Percentiles rank a stretch among this genome's conserved stretches.
Conservation (phyloP, 2,797 vertebrate species). For the Euthynnus affinis region DNA sequence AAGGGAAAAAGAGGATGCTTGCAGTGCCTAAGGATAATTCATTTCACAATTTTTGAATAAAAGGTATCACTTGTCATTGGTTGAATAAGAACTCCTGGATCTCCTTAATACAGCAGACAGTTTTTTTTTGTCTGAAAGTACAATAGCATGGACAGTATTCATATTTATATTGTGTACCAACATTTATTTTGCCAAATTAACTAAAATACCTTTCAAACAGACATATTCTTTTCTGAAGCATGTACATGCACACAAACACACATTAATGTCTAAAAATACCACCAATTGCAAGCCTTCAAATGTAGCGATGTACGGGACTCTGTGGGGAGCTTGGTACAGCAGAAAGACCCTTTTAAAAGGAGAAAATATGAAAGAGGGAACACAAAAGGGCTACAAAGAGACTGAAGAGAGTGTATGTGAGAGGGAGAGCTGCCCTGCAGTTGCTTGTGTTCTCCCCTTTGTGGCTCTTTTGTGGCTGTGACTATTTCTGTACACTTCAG, state of each 20-base stretch:
- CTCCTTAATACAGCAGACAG: background rate
- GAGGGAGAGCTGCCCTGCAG: constrained; percentile 65
- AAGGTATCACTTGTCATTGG: constrained; percentile 3
- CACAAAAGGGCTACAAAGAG: constrained; percentile 53
- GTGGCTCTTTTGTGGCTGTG: constrained; percentile 69
- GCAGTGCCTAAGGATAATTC: constrained; percentile 4
- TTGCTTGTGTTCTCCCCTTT: constrained; percentile 67
- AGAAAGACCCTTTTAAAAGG: constrained; percentile 67
- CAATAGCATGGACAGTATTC: background rate
- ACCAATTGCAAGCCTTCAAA: constrained; percentile 52
- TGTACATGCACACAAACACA: constrained; percentile 37
- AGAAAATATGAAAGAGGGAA: constrained; percentile 52
- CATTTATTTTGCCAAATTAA: constrained; percentile 7
- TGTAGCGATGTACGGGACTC: constrained; percentile 43
- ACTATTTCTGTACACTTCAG: constrained; percentile 75
- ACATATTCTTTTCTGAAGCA: background rate
- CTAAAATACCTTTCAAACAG: background rate
- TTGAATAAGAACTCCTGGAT: background rate
- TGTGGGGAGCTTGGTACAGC: constrained; percentile 54
- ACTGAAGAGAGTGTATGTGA: background rate
- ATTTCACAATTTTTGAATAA: constrained; percentile 21
- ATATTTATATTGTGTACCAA: background rate
- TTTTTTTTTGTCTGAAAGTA: background rate
- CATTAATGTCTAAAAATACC: constrained; percentile 68
- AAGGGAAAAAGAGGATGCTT: background rate